phyloP scores from a whole-genome alignment of 2,797 vertebrate genomes.

The Myiotriccus ornatus region DNA sequence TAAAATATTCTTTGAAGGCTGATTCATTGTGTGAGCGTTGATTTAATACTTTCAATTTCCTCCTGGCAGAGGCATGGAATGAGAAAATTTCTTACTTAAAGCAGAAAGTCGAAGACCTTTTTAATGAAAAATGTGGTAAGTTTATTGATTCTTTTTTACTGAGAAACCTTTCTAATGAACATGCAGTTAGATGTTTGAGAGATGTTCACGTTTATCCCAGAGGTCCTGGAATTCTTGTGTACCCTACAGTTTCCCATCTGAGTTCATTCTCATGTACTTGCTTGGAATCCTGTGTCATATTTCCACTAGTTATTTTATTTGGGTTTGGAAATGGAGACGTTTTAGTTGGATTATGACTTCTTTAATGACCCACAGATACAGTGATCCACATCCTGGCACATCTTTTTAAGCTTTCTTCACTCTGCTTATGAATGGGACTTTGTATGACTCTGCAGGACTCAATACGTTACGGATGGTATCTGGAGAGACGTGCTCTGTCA shows the following conservation, averaged over 20 bases:
- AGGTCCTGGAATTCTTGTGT: background rate
- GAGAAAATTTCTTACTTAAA: constrained; percentile 79
- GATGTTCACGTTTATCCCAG: background rate
- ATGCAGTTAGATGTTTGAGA: background rate
- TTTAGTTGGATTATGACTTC: background rate
- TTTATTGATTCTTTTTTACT: background rate
- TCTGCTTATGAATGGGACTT: background rate
- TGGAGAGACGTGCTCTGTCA: rapidly evolving
- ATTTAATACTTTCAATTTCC: constrained; percentile 7
- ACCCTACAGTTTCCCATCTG: background rate
- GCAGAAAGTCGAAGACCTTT: constrained; percentile 79
- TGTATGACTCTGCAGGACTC: background rate
- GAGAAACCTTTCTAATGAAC: background rate
- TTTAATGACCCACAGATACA: background rate
- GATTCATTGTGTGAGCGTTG: background rate
- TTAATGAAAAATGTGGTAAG: constrained; percentile 82
- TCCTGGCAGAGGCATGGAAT: constrained; percentile 78
- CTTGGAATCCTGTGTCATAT: background rate
- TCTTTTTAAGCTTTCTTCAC: background rate
- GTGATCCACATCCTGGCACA: background rate
- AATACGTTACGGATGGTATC: rapidly evolving
- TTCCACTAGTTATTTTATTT: background rate
- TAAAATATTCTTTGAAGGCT: background rate
- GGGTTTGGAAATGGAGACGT: background rate
- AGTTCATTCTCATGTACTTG: background rate